phyloP scores from a whole-genome alignment of 2,797 vertebrate species.

The Bufotes viridis region DNA sequence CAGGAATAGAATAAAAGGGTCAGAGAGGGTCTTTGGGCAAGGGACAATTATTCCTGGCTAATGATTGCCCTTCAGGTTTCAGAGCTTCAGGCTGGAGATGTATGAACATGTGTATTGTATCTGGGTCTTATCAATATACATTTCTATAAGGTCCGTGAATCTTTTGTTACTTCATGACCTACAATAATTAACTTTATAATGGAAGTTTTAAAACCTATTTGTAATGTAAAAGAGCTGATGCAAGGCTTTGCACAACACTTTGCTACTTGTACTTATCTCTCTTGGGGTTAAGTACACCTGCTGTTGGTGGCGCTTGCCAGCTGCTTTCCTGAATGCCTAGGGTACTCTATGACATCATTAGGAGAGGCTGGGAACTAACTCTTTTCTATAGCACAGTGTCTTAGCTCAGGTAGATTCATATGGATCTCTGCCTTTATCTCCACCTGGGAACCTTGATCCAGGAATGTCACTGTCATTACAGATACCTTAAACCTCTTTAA shows the following conservation, averaged over 20 bases:
- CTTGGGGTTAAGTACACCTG: constrained; percentile 32
- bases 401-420: neutral
- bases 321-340: constrained; percentile 4
- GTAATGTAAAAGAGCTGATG: neutral
- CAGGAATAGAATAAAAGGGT: constrained; percentile 61
- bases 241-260: constrained; percentile 5
- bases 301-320: constrained; percentile 44
- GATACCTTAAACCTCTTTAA: neutral
- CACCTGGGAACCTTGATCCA: neutral
- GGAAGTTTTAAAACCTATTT: neutral
- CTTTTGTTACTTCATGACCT: neutral
- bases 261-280: constrained; percentile 16
- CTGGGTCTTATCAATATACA: constrained; percentile 15
- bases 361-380: neutral
- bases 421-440: neutral
- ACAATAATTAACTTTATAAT: constrained; percentile 9
- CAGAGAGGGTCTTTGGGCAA: constrained; percentile 44
- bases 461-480: neutral
- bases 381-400: neutral
- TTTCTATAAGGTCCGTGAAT: neutral
- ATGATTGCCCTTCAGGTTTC: constrained; percentile 57
- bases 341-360: constrained; percentile 24
- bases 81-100: constrained; percentile 52
- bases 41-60: constrained; percentile 64
- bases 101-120: constrained; percentile 20